Conservation (phyloP, 2,797 vertebrate genomes). For the Holocentrus rufus region DNA sequence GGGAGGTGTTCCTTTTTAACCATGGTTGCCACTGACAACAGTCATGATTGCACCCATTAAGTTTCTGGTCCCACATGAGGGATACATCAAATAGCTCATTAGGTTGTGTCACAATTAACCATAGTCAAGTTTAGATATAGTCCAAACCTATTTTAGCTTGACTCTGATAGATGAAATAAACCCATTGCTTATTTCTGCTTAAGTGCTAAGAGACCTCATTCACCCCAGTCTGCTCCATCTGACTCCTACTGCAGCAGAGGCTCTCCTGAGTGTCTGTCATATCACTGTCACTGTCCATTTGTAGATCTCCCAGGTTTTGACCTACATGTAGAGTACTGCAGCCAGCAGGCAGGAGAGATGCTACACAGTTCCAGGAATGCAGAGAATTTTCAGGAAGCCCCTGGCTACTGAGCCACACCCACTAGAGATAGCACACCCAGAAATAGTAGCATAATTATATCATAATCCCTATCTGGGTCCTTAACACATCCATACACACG, state of each 20-base stretch:
- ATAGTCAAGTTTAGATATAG: constrained; percentile 1
- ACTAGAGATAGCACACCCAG: constrained; percentile 34
- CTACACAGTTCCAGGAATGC: constrained; percentile 61
- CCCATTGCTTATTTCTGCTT: not conserved
- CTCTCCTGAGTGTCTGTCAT: constrained; percentile 9
- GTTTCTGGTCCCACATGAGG: constrained; percentile 9
- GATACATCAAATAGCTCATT: not conserved
- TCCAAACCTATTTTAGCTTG: not conserved
- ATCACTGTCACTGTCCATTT: constrained; percentile 10
- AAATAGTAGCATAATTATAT: constrained; percentile 16
- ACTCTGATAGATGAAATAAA: not conserved
- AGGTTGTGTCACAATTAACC: constrained; percentile 6
- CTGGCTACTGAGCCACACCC: constrained; percentile 61
- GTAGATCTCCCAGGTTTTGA: constrained; percentile 40
- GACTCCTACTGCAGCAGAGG: constrained; percentile 38
- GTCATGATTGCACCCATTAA: not conserved
- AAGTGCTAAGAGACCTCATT: constrained; percentile 5
- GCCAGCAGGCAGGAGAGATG: constrained; percentile 52
- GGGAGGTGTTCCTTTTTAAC: constrained; percentile 44
- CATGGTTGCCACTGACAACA: constrained; percentile 28
- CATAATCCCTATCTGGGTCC: constrained; percentile 26
- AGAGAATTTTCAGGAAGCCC: constrained; percentile 68
- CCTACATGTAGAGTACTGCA: constrained; percentile 64
- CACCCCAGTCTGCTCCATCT: constrained; percentile 37
- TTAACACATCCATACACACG: not conserved